phyloP scores from a whole-genome alignment of 2,797 vertebrate species.

The Picus viridis region DNA sequence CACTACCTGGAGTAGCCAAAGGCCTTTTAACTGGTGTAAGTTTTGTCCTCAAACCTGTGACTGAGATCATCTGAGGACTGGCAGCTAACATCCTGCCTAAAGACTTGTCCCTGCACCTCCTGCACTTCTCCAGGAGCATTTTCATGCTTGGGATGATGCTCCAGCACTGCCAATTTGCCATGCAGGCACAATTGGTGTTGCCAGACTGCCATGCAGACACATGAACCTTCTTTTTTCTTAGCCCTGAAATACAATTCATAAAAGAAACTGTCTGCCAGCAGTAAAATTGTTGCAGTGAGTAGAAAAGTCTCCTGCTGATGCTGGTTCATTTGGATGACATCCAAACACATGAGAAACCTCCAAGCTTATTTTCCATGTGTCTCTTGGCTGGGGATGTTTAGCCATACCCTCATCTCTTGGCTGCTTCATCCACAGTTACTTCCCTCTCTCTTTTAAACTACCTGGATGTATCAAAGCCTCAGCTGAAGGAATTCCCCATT shows the following conservation, averaged over 20 bases:
- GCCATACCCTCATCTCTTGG: neutral
- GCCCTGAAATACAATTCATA: neutral
- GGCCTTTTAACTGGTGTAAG: neutral
- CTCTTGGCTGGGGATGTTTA: neutral
- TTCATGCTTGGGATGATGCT: neutral
- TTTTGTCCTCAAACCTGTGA: neutral
- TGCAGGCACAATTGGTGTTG: fast-evolving
- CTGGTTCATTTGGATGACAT: neutral
- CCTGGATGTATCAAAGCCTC: neutral
- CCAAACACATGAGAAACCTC: neutral
- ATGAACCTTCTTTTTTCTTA: neutral
- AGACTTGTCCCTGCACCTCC: neutral
- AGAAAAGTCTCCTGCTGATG: neutral
- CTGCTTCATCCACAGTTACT: neutral
- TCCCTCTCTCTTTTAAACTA: neutral
- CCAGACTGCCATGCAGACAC: neutral
- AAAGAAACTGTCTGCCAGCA: neutral
- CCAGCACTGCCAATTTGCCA: neutral
- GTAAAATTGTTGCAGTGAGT: neutral
- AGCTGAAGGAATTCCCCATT: slow-evolving; percentile 1
- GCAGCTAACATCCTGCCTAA: neutral
- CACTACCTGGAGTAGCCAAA: neutral
- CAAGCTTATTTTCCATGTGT: neutral
- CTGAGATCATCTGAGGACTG: neutral
- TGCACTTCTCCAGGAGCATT: neutral